phyloP scores from a whole-genome alignment of 1,140 invertebrate species.

The Monomorium pharaonis region DNA sequence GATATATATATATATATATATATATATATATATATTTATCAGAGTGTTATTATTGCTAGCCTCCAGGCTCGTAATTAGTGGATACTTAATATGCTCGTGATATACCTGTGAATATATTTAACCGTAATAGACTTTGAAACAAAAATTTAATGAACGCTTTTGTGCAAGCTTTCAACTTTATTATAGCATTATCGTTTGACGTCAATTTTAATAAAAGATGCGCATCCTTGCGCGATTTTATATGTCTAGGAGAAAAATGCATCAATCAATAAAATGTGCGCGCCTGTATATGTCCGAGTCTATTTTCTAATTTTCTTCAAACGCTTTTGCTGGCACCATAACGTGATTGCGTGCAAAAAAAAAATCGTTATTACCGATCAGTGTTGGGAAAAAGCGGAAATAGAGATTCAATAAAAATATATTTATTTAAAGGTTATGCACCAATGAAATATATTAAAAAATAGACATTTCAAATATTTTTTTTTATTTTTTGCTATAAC shows the following conservation, averaged over 20 bases:
- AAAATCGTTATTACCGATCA: not conserved
- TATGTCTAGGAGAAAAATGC: not conserved
- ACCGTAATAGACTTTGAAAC: constrained; percentile 6
- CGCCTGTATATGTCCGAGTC: no score
- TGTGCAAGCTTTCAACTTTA: not conserved
- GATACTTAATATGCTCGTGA: not conserved
- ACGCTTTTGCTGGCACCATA: not conserved
- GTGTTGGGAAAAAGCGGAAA: no score
- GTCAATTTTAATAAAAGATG: constrained; percentile 45
- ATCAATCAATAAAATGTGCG: not conserved
- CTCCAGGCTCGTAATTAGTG: constrained; percentile 21
- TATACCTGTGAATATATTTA: constrained; percentile 16
- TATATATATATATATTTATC: no score
- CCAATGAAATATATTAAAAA: no score
- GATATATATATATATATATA: no score
- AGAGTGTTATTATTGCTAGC: not conserved
- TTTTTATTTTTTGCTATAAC: no score
- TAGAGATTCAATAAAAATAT: no score
- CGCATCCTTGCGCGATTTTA: not conserved
- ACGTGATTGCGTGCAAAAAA: not conserved
- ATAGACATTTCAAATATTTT: no score
- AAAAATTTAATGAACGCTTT: constrained; percentile 25
- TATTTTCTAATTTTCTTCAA: constrained; percentile 10
- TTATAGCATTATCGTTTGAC: constrained; percentile 1
- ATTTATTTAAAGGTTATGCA: no score